Evolutionary conservation across 2,888 invertebrate species (phyloP).

Genomic region (Lysandra coridon): DNA sequence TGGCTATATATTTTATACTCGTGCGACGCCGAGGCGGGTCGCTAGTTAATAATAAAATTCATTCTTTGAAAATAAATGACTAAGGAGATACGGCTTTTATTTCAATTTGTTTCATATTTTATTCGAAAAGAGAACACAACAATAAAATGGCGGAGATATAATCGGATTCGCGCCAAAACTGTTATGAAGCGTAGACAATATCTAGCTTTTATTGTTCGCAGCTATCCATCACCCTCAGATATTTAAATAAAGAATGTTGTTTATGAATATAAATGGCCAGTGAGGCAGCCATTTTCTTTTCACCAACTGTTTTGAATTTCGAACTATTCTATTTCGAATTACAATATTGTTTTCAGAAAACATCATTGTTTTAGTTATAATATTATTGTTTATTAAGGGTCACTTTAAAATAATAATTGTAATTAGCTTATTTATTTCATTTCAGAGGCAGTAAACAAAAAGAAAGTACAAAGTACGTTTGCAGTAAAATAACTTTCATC

Average conservation of each 20-base stretch:
- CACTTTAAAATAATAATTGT: not conserved
- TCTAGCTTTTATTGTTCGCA: slow-evolving; percentile 26
- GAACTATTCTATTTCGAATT: not conserved
- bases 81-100: not conserved
- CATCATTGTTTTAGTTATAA: not conserved
- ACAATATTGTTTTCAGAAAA: not conserved
- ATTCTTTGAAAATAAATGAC: not conserved
- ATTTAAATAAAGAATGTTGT: slow-evolving; percentile 23
- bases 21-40: too few relatives aligned
- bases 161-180: slow-evolving; percentile 22
- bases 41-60: not conserved
- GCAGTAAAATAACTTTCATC: slow-evolving; percentile 2
- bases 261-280: slow-evolving; percentile 24
- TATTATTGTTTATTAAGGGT: not conserved
- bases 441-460: not conserved
- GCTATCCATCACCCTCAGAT: slow-evolving; percentile 21
- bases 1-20: too few relatives aligned
- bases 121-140: not conserved
- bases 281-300: slow-evolving; percentile 13
- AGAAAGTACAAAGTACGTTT: not conserved
- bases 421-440: not conserved
- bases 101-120: not conserved
- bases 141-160: slow-evolving; percentile 14
- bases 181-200: slow-evolving; percentile 25
- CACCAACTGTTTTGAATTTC: slow-evolving; percentile 9